A percentile compares a stretch with the other conserved stretches of the same genome.
Conservation (phyloP, 2,113 vertebrate species). For the Silurus asotus region DNA sequence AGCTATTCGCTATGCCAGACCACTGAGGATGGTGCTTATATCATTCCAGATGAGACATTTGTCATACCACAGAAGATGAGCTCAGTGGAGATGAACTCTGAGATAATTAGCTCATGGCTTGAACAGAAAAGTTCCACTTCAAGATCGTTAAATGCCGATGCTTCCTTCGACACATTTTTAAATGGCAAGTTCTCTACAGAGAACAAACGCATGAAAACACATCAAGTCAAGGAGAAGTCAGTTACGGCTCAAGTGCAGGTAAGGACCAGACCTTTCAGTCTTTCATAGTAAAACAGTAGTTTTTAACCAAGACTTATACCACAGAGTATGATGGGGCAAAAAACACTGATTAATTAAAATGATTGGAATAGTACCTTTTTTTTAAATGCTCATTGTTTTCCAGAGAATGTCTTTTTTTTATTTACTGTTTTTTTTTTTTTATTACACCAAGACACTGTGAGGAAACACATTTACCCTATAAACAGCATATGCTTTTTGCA, state of each 20-base stretch:
- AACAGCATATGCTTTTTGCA: no score
- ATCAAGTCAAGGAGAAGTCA: constrained; percentile 79
- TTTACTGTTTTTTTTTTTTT: no score
- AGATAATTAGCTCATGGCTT: constrained; percentile 84
- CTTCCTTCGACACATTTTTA: constrained; percentile 70
- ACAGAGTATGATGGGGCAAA: no score
- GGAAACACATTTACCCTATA: no score
- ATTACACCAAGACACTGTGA: no score
- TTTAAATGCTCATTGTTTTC: no score
- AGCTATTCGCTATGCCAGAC: constrained; percentile 82
- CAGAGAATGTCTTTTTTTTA: no score
- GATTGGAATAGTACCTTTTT: no score
- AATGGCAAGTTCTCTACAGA: constrained; percentile 83
- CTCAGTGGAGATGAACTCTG: constrained; percentile 82
- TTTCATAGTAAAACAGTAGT: neutral
- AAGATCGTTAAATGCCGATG: constrained; percentile 76
- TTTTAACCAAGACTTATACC: no score
- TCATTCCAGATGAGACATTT: constrained; percentile 85
- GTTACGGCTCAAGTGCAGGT: constrained; percentile 79
- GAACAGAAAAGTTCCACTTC: constrained; percentile 81
- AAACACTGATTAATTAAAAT: no score
- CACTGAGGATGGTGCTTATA: constrained; percentile 83
- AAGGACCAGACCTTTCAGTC: neutral
- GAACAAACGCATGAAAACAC: constrained; percentile 80
- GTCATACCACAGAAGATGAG: constrained; percentile 84